Conservation (phyloP, 2,113 vertebrate genomes). For the Xiphophorus maculatus region DNA sequence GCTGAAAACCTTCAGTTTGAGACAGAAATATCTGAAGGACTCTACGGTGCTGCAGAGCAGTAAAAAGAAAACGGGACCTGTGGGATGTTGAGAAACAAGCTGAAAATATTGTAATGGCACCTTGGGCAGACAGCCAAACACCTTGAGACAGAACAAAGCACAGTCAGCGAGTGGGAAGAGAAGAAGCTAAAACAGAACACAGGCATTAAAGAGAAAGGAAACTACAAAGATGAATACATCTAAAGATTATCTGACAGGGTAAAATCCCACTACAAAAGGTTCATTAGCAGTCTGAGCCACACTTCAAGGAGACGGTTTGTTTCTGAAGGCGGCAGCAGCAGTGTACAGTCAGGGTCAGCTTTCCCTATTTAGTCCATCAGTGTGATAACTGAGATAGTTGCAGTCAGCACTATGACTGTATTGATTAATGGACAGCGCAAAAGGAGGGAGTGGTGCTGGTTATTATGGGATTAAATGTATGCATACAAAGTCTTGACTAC, state of each 20-base stretch:
- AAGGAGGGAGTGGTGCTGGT: constrained; percentile 45
- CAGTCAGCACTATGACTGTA: constrained; percentile 76
- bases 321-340: constrained; percentile 57
- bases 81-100: constrained; percentile 51
- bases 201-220: not conserved
- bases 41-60: constrained; percentile 19
- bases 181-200: not conserved
- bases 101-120: constrained; percentile 60
- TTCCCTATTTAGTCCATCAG: constrained; percentile 42
- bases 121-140: constrained; percentile 60
- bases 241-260: constrained; percentile 58
- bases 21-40: constrained; percentile 27
- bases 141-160: constrained; percentile 50
- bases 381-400: constrained; percentile 38
- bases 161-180: constrained; percentile 16
- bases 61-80: constrained; percentile 22
- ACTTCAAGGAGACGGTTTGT: constrained; percentile 78
- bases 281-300: constrained; percentile 74
- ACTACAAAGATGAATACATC: constrained; percentile 3
- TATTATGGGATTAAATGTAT: constrained; percentile 64
- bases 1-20: not conserved
- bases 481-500: constrained; percentile 11
- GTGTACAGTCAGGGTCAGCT: constrained; percentile 50
- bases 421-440: constrained; percentile 68
- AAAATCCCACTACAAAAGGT: constrained; percentile 23